Conservation (phyloP, 1,140 invertebrate species). For the Aricia agestis region DNA sequence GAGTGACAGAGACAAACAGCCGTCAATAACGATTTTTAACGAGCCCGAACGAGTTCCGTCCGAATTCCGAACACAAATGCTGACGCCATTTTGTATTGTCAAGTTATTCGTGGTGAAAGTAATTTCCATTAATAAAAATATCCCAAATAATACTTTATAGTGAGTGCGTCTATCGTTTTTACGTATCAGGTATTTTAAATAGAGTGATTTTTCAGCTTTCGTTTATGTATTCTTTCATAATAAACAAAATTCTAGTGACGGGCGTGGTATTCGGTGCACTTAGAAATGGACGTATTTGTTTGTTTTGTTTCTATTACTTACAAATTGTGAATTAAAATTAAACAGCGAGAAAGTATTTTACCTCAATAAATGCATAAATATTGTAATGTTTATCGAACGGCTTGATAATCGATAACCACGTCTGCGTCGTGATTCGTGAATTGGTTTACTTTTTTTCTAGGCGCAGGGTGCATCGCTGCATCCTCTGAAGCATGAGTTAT, state of each 20-base stretch:
- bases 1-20: slow-evolving; percentile 34
- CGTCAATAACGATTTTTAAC: slow-evolving; percentile 16
- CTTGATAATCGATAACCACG: slow-evolving; percentile 54
- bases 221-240: not conserved
- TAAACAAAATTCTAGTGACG: slow-evolving; percentile 44
- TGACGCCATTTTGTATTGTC: slow-evolving; percentile 68
- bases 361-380: not conserved
- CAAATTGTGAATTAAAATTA: not conserved
- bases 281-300: slow-evolving; percentile 51
- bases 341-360: not conserved
- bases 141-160: slow-evolving; percentile 3
- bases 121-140: slow-evolving; percentile 20
- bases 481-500: slow-evolving; percentile 83
- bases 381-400: slow-evolving; percentile 19
- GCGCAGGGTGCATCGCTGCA: slow-evolving; percentile 67
- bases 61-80: slow-evolving; percentile 13
- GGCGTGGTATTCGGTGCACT: slow-evolving; percentile 70
- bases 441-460: slow-evolving; percentile 54
- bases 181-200: not conserved
- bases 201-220: not conserved
- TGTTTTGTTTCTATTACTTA: slow-evolving; percentile 49
- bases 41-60: slow-evolving; percentile 10
- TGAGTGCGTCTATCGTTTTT: not conserved
- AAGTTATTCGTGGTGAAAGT: slow-evolving; percentile 55
- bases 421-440: slow-evolving; percentile 43